Evolutionary conservation across 2,888 invertebrate genomes (phyloP).

Genomic region (Xylota segnis): DNA sequence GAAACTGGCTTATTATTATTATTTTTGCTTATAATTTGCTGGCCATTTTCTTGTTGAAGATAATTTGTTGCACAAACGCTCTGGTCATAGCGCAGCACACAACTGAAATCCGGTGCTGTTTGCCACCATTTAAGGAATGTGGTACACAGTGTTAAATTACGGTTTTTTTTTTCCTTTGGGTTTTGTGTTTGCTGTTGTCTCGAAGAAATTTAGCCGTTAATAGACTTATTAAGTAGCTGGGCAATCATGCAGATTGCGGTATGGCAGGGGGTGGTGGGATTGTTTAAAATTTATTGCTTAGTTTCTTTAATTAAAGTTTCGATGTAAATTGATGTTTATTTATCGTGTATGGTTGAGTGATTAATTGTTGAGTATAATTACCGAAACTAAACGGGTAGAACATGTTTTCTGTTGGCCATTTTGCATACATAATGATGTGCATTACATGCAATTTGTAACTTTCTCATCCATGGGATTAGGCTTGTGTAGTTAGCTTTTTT

Average conservation of each 20-base stretch:
- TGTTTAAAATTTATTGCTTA: slow-evolving; percentile 39
- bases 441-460: slow-evolving; percentile 7
- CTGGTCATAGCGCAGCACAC: slow-evolving; percentile 70
- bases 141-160: slow-evolving; percentile 75
- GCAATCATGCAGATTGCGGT: slow-evolving; percentile 49
- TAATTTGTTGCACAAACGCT: slow-evolving; percentile 75
- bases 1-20: slow-evolving; percentile 75
- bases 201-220: slow-evolving; percentile 62
- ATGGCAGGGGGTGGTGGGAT: neutral
- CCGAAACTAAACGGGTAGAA: slow-evolving; percentile 41
- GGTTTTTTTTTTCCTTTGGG: slow-evolving; percentile 49
- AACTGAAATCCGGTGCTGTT: slow-evolving; percentile 72
- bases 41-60: slow-evolving; percentile 69
- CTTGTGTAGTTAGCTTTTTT: no score
- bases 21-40: slow-evolving; percentile 33
- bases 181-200: slow-evolving; percentile 30
- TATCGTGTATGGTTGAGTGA: slow-evolving; percentile 47
- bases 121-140: slow-evolving; percentile 76
- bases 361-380: slow-evolving; percentile 55
- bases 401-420: neutral
- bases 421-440: slow-evolving; percentile 14
- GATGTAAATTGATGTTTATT: slow-evolving; percentile 29
- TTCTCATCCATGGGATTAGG: neutral
- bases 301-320: slow-evolving; percentile 49
- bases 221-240: slow-evolving; percentile 65